A percentile compares a stretch with the other conserved stretches of the same genome.
Evolutionary conservation across 2,797 vertebrate species (phyloP).

Genomic region (Melanogrammus aeglefinus): DNA sequence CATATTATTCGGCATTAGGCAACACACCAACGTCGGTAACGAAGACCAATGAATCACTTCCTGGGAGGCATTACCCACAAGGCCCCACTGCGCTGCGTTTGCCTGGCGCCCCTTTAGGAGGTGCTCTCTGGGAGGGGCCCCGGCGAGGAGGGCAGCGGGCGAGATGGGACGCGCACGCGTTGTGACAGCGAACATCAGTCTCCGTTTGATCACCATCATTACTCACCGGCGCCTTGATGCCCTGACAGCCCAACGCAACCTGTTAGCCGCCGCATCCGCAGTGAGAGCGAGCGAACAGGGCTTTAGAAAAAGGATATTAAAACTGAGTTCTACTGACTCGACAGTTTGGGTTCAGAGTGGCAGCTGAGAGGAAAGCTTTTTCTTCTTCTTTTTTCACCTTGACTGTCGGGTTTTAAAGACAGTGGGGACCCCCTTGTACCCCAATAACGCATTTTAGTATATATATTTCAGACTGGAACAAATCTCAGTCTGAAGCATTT

Average conservation of each 20-base stretch:
- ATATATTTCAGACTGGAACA: neutral
- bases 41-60: no score
- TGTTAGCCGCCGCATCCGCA: neutral
- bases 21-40: no score
- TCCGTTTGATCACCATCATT: constrained; percentile 7
- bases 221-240: constrained; percentile 2
- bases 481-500: neutral
- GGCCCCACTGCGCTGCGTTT: neutral
- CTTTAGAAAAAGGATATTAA: neutral
- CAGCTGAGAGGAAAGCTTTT: no score
- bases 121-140: neutral
- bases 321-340: neutral
- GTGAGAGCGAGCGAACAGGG: no score
- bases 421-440: no score
- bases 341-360: no score
- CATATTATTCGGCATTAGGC: neutral
- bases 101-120: neutral
- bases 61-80: no score
- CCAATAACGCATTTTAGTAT: no score
- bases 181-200: neutral
- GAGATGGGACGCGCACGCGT: neutral
- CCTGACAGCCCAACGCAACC: neutral
- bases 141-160: neutral
- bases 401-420: no score
- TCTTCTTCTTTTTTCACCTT: no score